Conservation (phyloP, 2,797 vertebrate species). For the Pseudotriccus pelzelni region DNA sequence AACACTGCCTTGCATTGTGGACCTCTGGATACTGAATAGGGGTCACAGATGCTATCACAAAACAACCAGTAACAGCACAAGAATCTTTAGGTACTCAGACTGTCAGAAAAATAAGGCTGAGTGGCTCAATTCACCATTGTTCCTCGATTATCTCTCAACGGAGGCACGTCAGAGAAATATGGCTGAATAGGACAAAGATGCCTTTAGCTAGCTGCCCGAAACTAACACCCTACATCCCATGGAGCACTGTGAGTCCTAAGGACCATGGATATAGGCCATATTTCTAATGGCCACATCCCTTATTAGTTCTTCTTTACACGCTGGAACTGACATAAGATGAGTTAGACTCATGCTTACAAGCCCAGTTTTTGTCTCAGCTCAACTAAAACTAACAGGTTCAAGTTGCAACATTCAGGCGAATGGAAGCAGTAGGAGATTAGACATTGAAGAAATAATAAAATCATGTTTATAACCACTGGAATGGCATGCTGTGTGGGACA, state of each 20-base stretch:
- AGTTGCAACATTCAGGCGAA: background rate
- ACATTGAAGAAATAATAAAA: constrained; percentile 22
- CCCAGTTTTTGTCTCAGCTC: background rate
- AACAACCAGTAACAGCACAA: constrained; percentile 8
- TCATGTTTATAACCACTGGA: background rate
- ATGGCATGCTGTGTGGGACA: background rate
- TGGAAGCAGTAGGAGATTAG: background rate
- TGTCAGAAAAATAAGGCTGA: constrained; percentile 35
- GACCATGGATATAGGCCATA: background rate
- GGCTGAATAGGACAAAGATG: background rate
- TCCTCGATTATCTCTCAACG: constrained; percentile 9
- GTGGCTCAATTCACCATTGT: background rate
- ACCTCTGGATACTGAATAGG: background rate
- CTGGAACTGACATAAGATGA: background rate
- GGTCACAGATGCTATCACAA: constrained; percentile 15
- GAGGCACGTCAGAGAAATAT: background rate
- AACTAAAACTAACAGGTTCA: background rate
- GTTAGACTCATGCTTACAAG: background rate
- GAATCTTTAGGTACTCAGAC: background rate
- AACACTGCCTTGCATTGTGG: background rate
- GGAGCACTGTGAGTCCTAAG: background rate
- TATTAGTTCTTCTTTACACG: background rate
- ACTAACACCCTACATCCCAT: background rate
- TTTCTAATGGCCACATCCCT: background rate
- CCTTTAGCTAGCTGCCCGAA: constrained; percentile 3